Evolutionary conservation across 2,797 vertebrate species (phyloP).

Genomic region (Mus caroli): DNA sequence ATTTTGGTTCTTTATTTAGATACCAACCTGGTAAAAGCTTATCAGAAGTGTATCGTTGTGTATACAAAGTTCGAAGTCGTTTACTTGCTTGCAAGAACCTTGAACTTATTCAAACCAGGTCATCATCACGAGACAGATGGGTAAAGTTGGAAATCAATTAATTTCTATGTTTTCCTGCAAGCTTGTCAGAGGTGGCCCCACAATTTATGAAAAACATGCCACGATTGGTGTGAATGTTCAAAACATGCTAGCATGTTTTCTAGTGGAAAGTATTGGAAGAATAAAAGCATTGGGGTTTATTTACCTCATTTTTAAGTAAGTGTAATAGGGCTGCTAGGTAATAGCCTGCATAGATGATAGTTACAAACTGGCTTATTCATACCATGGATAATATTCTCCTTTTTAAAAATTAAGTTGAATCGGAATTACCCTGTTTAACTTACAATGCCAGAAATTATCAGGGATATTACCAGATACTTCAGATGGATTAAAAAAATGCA

Average conservation of each 20-base stretch:
- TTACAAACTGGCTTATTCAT: conserved; percentile 14
- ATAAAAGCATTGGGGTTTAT: conserved; percentile 39
- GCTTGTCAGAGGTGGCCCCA: conserved; percentile 7
- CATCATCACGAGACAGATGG: conserved; percentile 96
- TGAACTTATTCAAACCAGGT: conserved; percentile 96
- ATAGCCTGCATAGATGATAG: conserved; percentile 10
- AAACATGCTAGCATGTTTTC: conserved; percentile 51
- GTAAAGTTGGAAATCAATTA: conserved; percentile 88
- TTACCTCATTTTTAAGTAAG: conserved; percentile 41
- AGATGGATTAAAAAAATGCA: neutral
- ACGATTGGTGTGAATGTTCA: conserved; percentile 9
- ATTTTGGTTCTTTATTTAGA: conserved; percentile 86
- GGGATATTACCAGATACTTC: conserved; percentile 42
- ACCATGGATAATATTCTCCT: conserved; percentile 29
- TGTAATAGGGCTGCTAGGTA: conserved; percentile 21
- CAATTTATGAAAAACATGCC: conserved; percentile 44
- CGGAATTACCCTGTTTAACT: conserved; percentile 57
- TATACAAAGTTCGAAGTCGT: conserved; percentile 97
- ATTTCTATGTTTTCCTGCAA: conserved; percentile 71
- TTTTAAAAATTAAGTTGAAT: conserved; percentile 27
- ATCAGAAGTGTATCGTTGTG: conserved; percentile 96
- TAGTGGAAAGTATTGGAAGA: conserved; percentile 40
- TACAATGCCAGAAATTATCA: conserved; percentile 55
- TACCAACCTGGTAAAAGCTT: conserved; percentile 97
- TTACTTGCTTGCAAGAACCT: conserved; percentile 98